A percentile compares a stretch with the other conserved stretches of the same genome.
Evolutionary conservation across 2,888 invertebrate genomes (phyloP).

Genomic region (Theodoxus fluviatilis): DNA sequence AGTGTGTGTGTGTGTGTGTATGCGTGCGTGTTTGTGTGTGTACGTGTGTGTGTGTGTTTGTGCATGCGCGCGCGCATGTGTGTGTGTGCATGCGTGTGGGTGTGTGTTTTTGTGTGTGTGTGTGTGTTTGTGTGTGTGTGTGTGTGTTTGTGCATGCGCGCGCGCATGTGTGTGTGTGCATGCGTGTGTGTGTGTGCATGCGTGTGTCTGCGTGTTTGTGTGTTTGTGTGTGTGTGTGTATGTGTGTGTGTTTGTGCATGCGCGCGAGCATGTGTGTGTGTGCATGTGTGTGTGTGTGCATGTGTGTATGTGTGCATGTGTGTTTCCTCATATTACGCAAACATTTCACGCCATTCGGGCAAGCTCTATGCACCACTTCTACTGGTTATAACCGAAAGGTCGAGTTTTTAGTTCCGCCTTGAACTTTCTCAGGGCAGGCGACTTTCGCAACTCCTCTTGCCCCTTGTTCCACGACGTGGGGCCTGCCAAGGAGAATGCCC

Average conservation of each 20-base stretch:
- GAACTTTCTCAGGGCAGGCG: no score
- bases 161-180: neutral
- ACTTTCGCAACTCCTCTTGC: no score
- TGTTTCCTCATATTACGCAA: no score
- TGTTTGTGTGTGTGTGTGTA: slow-evolving; percentile 2
- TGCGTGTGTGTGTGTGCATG: neutral
- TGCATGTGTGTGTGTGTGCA: neutral
- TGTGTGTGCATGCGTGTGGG: neutral
- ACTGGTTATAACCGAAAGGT: no score
- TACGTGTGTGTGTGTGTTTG: neutral
- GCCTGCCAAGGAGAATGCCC: no score
- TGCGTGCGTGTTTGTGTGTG: neutral
- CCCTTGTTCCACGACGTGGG: no score
- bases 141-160: neutral
- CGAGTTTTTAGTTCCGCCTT: no score
- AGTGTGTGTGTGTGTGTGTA: neutral
- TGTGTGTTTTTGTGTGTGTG: neutral
- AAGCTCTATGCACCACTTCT: no score
- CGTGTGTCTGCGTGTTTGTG: slow-evolving; percentile 8
- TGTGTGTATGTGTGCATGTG: neutral
- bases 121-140: neutral
- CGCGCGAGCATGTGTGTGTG: neutral
- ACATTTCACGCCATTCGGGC: no score
- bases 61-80: neutral
- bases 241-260: neutral